Evolutionary conservation across 2,113 vertebrate genomes (phyloP), one percentile per base, ranked within the genome.

Genomic region (Eulemur rufifrons): DNA sequence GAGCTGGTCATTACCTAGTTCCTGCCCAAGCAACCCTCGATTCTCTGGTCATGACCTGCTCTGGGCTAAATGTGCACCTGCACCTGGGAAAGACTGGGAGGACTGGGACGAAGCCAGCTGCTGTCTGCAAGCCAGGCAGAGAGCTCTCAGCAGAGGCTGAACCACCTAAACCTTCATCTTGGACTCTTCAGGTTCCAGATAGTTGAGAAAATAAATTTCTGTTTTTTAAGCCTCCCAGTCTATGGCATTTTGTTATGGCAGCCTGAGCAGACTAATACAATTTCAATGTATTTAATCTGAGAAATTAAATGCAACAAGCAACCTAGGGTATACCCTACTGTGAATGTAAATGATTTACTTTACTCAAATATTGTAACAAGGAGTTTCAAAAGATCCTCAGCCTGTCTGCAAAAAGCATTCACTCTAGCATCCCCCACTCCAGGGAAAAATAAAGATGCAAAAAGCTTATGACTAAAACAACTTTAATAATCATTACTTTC

Each of bases 91-190:
- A 2, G 29, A 13, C 59, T 13, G n/a, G 12, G 56, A 83, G 37
- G 27, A 66, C 7, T 12, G 34, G n/a, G 50, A 12, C 25, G 29
- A 32, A 17, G 45, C 27, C 0, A 10, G 29, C n/a, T 1, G 1
- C n/a, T 6, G 2, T 18, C 23, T 9, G 1, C 5, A 42, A 23
- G 15, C 50, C 15, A 8, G 13, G 59, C 45, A 77, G 37, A 14
- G 10, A 0, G 0, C 5, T 42, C 11, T 8, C 15, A 2, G 27
- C 56, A n/a, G 20, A 74, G 50, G 42, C 8, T 0, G 20, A 25
- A 25, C 34, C 25, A 37, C 7, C 29, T 5, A 66, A 18, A 11
- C 3, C 4, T 3, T 63, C 27, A 23, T 23, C 2, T 23, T 64
- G 37, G 15, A 10, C 42, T 37, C 45, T 29, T 29, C 47, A 27